Conservation (phyloP, 2,797 vertebrate species). For the Borostomias antarcticus region DNA sequence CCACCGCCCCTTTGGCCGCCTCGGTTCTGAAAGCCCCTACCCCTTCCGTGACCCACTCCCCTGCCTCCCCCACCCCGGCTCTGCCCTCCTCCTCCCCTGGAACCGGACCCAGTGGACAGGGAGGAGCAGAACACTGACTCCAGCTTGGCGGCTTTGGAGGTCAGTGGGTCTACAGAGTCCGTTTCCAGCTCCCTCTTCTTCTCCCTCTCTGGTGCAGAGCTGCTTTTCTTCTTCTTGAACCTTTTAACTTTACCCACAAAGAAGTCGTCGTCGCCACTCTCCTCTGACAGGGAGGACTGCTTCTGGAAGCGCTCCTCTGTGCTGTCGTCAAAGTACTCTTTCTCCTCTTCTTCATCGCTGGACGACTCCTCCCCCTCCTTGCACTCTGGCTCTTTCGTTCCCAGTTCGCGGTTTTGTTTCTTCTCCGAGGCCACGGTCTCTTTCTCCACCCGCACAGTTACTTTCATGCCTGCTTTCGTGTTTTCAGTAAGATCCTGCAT, state of each 20-base stretch:
- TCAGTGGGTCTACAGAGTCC: slow-evolving; percentile 13
- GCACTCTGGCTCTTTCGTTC: not conserved
- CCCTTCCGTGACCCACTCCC: slow-evolving; percentile 34
- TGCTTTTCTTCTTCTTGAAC: slow-evolving; percentile 80
- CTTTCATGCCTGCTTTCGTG: not conserved
- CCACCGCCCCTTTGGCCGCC: slow-evolving; percentile 8
- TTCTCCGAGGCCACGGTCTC: slow-evolving; percentile 13
- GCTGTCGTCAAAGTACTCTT: slow-evolving; percentile 95
- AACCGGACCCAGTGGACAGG: slow-evolving; percentile 70
- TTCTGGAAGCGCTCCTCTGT: slow-evolving; percentile 95
- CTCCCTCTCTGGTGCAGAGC: slow-evolving; percentile 33
- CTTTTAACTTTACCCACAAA: slow-evolving; percentile 91
- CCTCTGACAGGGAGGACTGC: slow-evolving; percentile 88
- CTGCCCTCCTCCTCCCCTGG: slow-evolving; percentile 24
- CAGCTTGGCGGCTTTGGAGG: slow-evolving; percentile 62
- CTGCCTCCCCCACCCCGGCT: not conserved
- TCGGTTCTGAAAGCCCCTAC: slow-evolving; percentile 20
- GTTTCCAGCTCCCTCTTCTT: slow-evolving; percentile 39
- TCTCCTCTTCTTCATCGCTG: slow-evolving; percentile 73
- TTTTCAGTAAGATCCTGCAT: slow-evolving; percentile 6
- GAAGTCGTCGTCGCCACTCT: slow-evolving; percentile 87
- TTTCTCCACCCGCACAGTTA: slow-evolving; percentile 8
- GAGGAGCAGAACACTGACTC: slow-evolving; percentile 85
- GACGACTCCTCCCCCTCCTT: slow-evolving; percentile 65
- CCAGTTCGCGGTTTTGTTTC: not conserved